Evolutionary conservation across 2,797 vertebrate species (phyloP), one percentile per base, ranked within the genome.

Genomic region (Xenopus petersii): DNA sequence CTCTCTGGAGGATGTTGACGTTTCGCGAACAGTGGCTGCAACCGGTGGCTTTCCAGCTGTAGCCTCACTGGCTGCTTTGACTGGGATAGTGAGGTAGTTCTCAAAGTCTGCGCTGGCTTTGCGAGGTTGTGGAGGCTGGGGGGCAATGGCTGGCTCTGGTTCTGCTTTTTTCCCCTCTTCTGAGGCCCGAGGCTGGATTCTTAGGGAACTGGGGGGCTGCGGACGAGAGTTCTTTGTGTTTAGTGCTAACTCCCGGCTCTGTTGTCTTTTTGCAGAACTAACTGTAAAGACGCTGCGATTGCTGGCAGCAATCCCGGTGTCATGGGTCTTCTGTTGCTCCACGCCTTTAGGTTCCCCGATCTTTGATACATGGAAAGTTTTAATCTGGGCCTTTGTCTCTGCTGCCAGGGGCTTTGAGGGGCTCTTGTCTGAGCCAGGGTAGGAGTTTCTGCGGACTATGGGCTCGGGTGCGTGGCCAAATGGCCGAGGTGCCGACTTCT

Each of bases 41-140:
- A 42, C 74, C 0, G 79, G 0, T 3, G 21, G 30, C 9, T 75
- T 24, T 0, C 0, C 75, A 0, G 66, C 30, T 0, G 78, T 46
- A 16, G 81, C 75, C 11, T 75, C 83, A 0, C 80, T 15, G 0
- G 81, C 17, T 0, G 75, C 71, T 81, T 93, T 89, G 8, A 94
- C 87, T 0, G 97, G 95, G 71, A 97, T 93, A 64, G 95, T 91
- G 77, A 98, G 79, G 78, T 97, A 97, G 85, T 94, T 94, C 75
- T 93, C 96, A 13, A 92, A 92, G 82, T 97, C 94, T 4, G 84
- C 76, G 3, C 65, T 81, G 21, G 81, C 75, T 73, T 80, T 81
- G 12, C 77, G 54, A 17, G 24, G 62, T 11, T 69, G 61, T 2
- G 71, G 64, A 0, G 71, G 55, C 0, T 17, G 77, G 17, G 69